Percentiles rank a stretch among this genome's conserved stretches.
Evolutionary conservation across 2,888 invertebrate species (phyloP).

Genomic region (Brachylomia viminalis): DNA sequence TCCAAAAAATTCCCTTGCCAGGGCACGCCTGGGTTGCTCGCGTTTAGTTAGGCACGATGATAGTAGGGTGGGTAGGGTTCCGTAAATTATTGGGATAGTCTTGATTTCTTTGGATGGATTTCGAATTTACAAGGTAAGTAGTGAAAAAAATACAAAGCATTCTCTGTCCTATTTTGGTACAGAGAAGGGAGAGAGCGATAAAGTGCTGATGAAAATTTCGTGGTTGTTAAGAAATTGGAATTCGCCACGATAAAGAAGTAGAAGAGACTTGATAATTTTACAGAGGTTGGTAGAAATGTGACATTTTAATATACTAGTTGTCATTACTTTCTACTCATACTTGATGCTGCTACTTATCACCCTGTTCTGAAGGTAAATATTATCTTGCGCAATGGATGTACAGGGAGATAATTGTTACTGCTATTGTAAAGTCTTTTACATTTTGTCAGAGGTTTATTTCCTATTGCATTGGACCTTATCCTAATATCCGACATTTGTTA

Average conservation of each 20-base stretch:
- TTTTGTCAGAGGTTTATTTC: not conserved
- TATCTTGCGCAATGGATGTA: not conserved
- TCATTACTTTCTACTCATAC: not conserved
- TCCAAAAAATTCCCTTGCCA: conserved; percentile 61
- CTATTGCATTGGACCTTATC: conserved; percentile 21
- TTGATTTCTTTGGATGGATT: not conserved
- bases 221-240: not conserved
- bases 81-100: conserved; percentile 34
- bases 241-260: not conserved
- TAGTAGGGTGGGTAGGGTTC: conserved; percentile 18
- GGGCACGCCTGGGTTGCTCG: conserved; percentile 57
- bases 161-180: too few species aligned
- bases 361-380: not conserved
- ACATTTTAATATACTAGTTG: not conserved
- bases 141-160: not conserved
- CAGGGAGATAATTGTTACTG: too few species aligned
- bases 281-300: not conserved
- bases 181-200: too few species aligned
- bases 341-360: not conserved
- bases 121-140: not conserved
- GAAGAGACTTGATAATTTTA: not conserved
- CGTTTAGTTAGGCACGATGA: conserved; percentile 47
- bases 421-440: not conserved
- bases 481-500: conserved; percentile 44
- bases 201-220: not conserved